Evolutionary conservation across 2,888 invertebrate genomes (phyloP).

Genomic region (Nemotelus pantherinus): DNA sequence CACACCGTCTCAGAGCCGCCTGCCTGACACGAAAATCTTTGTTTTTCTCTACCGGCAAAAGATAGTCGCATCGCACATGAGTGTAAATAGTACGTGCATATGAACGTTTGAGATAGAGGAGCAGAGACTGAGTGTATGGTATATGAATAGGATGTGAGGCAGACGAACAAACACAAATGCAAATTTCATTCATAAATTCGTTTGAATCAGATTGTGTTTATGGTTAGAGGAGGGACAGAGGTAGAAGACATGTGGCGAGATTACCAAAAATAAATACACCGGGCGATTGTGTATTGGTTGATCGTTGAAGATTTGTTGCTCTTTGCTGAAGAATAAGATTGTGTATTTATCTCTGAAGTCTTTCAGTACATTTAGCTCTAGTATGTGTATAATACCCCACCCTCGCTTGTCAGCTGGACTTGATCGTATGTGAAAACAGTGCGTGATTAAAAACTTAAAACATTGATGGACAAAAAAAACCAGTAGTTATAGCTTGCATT

Average conservation of each 20-base stretch:
- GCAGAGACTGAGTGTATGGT: too few species aligned
- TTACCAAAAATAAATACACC: slow-evolving; percentile 7
- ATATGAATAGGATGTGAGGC: too few species aligned
- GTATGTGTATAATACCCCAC: slow-evolving; percentile 1
- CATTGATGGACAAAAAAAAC: too few species aligned
- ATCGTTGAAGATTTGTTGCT: slow-evolving; percentile 12
- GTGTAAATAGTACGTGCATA: not conserved
- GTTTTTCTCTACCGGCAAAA: slow-evolving; percentile 26
- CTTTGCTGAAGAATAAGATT: slow-evolving; percentile 24
- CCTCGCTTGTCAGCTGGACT: slow-evolving; percentile 32
- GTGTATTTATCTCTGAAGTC: slow-evolving; percentile 2
- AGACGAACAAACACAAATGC: not conserved
- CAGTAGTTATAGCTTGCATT: too few species aligned
- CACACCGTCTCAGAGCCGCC: too few species aligned
- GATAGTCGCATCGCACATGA: not conserved
- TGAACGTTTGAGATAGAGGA: too few species aligned
- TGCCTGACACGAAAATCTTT: not conserved
- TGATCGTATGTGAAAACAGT: not conserved
- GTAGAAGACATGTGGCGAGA: not conserved
- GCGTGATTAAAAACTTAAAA: too few species aligned
- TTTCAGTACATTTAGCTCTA: not conserved
- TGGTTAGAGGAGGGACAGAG: too few species aligned
- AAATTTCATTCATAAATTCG: slow-evolving; percentile 40
- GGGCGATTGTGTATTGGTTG: not conserved
- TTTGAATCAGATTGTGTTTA: too few species aligned